Base-by-base conservation (phyloP, 2,888 invertebrate genomes). In the Hermaeophaga mercurialis region DNA sequence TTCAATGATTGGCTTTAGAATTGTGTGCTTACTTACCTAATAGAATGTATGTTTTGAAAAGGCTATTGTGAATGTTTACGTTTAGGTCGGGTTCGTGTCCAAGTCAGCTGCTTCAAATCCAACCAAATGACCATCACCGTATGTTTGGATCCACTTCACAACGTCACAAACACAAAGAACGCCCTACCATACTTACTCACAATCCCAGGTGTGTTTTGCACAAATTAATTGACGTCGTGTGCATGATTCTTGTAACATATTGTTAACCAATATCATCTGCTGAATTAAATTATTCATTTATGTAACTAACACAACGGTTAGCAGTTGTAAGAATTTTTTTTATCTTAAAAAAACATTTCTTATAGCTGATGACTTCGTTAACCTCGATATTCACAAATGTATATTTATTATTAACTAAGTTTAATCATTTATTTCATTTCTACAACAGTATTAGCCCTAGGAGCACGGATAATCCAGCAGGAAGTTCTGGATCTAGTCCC, bases 61-160 rank as follows among this genome's bases (percentile, higher is more conserved):
- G 11, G 12, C 50, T 43, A 38, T 49, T 72, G 71, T 73, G 69
- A 70, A 69, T 75, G 64, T 64, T 56, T 67, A 64, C 66, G 62
- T 62, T 66, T 80, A 90, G 95, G 84, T 94, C 94, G 70, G 94
- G 94, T 59, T 94, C 94, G 68, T 94, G 92, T 78, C 94, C 94
- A 66, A 92, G 91, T 79, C 93, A 92, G 78, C 84, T 93, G 78
- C 85, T 92, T 72, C 89, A 91, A 76, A 81, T 85, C 71, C 82
- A 85, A 75, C 86, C 88, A 52, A 75, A 79, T 48, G 83, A 83
- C 66, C 79, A 81, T 68, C 79, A 74, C 54, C 71, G 75, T 65
- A 68, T 75, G 62, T 76, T 75, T 66, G 78, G 79, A 71, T 78
- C 80, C 68, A 75, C 80, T 73, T 83, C 86, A 49, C 85, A 86